Conservation (phyloP, 2,797 vertebrate species). For the Acrocephalus scirpaceus region DNA sequence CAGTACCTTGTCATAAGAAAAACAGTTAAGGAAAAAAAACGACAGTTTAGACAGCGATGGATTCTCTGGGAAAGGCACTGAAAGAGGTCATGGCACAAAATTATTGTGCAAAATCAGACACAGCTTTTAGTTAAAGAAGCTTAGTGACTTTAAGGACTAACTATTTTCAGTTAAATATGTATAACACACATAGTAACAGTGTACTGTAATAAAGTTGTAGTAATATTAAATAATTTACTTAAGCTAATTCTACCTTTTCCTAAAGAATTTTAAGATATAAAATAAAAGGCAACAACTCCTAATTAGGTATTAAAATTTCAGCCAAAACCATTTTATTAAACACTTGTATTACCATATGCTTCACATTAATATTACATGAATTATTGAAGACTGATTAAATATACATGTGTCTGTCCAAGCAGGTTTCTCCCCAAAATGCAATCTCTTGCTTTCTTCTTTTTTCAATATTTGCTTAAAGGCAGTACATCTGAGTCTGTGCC, state of each 20-base stretch:
- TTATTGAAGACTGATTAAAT: slow-evolving; percentile 43
- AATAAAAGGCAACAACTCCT: background rate
- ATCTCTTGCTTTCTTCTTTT: slow-evolving; percentile 1
- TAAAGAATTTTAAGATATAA: background rate
- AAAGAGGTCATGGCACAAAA: background rate
- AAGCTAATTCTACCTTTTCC: background rate
- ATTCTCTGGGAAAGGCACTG: background rate
- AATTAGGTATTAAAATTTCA: background rate
- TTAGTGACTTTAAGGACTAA: background rate
- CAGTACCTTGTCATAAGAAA: background rate
- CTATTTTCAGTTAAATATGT: background rate
- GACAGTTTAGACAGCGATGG: background rate
- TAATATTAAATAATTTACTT: background rate
- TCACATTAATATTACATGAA: slow-evolving; percentile 1
- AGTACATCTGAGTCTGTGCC: background rate
- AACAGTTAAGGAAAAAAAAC: background rate
- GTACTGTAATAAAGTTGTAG: background rate
- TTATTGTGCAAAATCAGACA: background rate
- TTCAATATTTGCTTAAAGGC: slow-evolving; percentile 47
- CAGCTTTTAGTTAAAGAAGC: background rate
- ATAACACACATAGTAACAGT: background rate
- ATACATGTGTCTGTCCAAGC: slow-evolving; percentile 22
- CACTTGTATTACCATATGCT: background rate
- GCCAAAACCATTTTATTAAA: slow-evolving; percentile 10
- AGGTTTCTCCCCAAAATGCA: slow-evolving; percentile 13